These are phyloP conservation scores for Melanotaenia nigrans DNA, from an alignment of 2,797 vertebrate species.

Conservation along the genomic window DNA sequence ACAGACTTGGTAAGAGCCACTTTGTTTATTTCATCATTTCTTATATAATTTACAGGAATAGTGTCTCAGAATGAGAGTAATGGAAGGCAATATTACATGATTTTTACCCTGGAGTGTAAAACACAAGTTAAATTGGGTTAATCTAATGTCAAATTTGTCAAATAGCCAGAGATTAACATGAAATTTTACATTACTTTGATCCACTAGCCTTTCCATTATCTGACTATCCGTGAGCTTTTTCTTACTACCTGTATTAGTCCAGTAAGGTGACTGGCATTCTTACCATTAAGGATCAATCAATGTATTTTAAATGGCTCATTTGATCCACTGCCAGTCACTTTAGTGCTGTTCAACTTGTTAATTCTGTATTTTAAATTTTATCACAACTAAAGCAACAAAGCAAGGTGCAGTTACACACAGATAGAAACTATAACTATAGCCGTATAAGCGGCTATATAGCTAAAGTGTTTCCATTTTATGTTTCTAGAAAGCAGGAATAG, in stretches of 20 bases:
- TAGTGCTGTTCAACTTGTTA: conserved; percentile 18
- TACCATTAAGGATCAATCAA: not conserved
- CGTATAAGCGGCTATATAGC: not conserved
- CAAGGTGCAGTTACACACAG: conserved; percentile 10
- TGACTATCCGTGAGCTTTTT: not conserved
- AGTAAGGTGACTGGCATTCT: not conserved
- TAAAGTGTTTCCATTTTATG: not conserved
- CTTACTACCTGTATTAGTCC: not conserved
- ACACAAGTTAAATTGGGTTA: not conserved
- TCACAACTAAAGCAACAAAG: not conserved
- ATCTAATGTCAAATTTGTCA: not conserved
- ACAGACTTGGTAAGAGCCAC: conserved; percentile 88
- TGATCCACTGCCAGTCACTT: not conserved
- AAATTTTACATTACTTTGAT: not conserved
- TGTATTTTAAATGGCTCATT: conserved; percentile 2
- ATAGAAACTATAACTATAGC: not conserved
- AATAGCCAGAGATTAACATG: not conserved
- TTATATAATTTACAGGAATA: not conserved
- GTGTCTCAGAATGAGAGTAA: not conserved
- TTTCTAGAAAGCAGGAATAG: not conserved
- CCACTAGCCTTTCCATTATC: not conserved
- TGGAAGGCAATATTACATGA: not conserved
- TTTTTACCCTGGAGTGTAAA: not conserved
- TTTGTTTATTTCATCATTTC: not conserved
- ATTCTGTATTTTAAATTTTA: conserved; percentile 35